Evolutionary conservation across 2,888 invertebrate genomes (phyloP).

Genomic region (Eupithecia subumbrata): DNA sequence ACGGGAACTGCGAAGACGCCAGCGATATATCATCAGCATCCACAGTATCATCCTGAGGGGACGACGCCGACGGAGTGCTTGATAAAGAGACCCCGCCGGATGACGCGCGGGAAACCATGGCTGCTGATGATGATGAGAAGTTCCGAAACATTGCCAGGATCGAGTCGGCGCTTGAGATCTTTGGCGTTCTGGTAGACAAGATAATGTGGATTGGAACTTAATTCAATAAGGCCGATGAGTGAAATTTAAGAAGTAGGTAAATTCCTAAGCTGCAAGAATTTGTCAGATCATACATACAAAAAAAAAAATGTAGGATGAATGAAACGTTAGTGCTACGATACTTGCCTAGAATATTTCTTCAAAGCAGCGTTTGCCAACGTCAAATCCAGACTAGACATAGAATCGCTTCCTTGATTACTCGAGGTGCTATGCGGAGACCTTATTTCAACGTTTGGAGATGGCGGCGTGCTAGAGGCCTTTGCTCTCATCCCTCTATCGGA

Average conservation of each 20-base stretch:
- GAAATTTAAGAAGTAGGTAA: too few species aligned
- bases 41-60: slow-evolving; percentile 88
- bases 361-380: slow-evolving; percentile 85
- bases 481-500: slow-evolving; percentile 69
- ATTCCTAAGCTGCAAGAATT: too few species aligned
- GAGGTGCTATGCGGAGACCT: slow-evolving; percentile 88
- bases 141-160: slow-evolving; percentile 91
- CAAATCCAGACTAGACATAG: slow-evolving; percentile 89
- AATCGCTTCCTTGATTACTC: slow-evolving; percentile 90
- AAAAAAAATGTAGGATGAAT: too few species aligned
- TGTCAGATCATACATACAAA: too few species aligned
- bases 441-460: slow-evolving; percentile 86
- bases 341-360: slow-evolving; percentile 81
- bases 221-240: neutral
- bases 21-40: slow-evolving; percentile 89
- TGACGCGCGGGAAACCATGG: slow-evolving; percentile 84
- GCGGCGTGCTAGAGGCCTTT: slow-evolving; percentile 83
- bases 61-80: slow-evolving; percentile 89
- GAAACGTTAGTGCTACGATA: slow-evolving; percentile 10
- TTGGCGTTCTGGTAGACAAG: slow-evolving; percentile 76
- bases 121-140: slow-evolving; percentile 87
- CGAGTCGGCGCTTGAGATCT: slow-evolving; percentile 91
- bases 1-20: slow-evolving; percentile 85
- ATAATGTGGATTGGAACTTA: neutral
- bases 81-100: slow-evolving; percentile 87